Conservation (phyloP, 2,888 invertebrate genomes). For the Silvanus unidentatus region DNA sequence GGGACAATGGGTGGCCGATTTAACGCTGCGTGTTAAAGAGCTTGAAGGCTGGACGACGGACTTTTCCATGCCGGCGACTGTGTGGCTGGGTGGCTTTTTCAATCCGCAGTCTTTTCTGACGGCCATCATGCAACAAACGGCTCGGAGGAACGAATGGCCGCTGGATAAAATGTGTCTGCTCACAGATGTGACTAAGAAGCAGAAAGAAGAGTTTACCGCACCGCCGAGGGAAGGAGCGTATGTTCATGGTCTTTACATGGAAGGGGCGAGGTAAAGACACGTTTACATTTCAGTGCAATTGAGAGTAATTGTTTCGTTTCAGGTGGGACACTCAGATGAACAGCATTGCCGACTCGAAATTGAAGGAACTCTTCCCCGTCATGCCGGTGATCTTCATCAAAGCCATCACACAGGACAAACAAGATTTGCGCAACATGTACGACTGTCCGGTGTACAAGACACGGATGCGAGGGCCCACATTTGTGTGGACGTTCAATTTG, state of each 20-base stretch:
- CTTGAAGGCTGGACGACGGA: slow-evolving; percentile 85
- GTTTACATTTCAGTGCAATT: neutral
- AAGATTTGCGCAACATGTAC: slow-evolving; percentile 79
- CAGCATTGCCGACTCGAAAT: slow-evolving; percentile 73
- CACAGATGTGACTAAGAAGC: slow-evolving; percentile 91
- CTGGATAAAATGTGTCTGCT: slow-evolving; percentile 92
- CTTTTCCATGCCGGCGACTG: slow-evolving; percentile 77
- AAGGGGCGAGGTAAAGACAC: slow-evolving; percentile 61
- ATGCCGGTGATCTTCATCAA: slow-evolving; percentile 88
- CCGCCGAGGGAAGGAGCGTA: slow-evolving; percentile 89
- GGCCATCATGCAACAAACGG: slow-evolving; percentile 96
- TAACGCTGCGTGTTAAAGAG: slow-evolving; percentile 71
- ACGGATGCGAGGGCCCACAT: slow-evolving; percentile 80
- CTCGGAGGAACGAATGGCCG: slow-evolving; percentile 93
- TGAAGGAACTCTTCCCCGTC: slow-evolving; percentile 85
- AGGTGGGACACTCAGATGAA: slow-evolving; percentile 81
- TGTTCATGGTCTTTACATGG: slow-evolving; percentile 84
- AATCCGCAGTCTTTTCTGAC: slow-evolving; percentile 96
- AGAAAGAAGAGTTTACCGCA: slow-evolving; percentile 74
- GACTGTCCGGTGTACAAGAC: slow-evolving; percentile 95
- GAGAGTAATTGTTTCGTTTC: slow-evolving; percentile 10
- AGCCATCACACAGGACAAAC: slow-evolving; percentile 83
- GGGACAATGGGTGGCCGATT: slow-evolving; percentile 79
- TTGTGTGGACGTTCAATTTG: slow-evolving; percentile 93
- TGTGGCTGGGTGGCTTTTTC: slow-evolving; percentile 94